Evolutionary conservation across 2,888 invertebrate species (phyloP).

Genomic region (Drosophila monieri): DNA sequence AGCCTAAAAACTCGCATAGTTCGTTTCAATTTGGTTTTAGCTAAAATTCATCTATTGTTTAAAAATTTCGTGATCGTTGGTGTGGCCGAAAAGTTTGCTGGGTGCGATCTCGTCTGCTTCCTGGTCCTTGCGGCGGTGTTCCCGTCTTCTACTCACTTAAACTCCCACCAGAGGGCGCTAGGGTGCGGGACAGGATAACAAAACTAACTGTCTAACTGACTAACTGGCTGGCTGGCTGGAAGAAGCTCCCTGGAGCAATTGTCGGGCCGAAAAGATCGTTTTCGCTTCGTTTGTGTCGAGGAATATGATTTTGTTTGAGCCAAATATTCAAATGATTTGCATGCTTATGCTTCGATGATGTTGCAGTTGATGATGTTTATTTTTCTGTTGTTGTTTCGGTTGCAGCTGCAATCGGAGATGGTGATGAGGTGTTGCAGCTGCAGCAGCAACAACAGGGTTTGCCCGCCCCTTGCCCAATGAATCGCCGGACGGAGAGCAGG

Average conservation of each 20-base stretch:
- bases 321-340: constrained; percentile 45
- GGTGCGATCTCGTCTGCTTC: constrained; percentile 40
- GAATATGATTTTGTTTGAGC: constrained; percentile 51
- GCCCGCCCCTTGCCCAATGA: constrained; percentile 44
- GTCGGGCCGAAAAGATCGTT: constrained; percentile 63
- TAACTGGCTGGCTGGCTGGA: constrained; percentile 35
- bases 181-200: constrained; percentile 28
- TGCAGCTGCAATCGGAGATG: constrained; percentile 36
- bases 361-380: constrained; percentile 41
- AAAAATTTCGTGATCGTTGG: constrained; percentile 68
- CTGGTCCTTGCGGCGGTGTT: constrained; percentile 45
- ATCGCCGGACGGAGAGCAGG: constrained; percentile 50
- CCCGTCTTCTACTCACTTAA: constrained; percentile 46
- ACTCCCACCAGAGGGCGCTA: constrained; percentile 53
- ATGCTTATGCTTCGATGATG: constrained; percentile 59
- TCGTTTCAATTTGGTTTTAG: constrained; percentile 67
- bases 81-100: constrained; percentile 74
- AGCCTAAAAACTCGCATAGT: constrained; percentile 63
- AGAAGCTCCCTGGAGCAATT: constrained; percentile 58
- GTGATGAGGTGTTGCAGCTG: constrained; percentile 21
- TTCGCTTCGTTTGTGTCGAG: constrained; percentile 49
- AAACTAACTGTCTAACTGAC: constrained; percentile 7
- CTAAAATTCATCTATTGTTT: constrained; percentile 81
- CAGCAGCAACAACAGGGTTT: constrained; percentile 56
- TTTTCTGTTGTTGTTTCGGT: constrained; percentile 33